phyloP scores from a whole-genome alignment of 2,888 invertebrate species.

The Leptothorax acervorum region DNA sequence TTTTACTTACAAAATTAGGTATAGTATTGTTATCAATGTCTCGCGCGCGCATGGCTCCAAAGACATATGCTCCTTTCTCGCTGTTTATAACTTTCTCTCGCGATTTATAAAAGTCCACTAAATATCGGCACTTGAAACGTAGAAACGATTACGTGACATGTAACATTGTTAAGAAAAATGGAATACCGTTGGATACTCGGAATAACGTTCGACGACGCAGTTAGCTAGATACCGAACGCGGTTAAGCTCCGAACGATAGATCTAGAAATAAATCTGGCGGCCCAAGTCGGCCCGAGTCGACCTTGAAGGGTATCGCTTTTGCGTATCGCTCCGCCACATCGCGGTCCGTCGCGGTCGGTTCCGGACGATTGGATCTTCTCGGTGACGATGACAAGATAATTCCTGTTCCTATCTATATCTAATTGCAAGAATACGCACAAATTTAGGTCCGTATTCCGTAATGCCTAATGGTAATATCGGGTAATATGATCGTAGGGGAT shows the following conservation, averaged over 20 bases:
- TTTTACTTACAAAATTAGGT: not conserved
- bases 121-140: not conserved
- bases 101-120: no score
- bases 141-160: no score
- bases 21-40: not conserved
- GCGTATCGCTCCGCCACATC: not conserved
- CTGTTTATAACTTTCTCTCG: not conserved
- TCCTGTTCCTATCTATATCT: not conserved
- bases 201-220: slow-evolving; percentile 4
- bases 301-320: slow-evolving; percentile 52
- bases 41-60: not conserved
- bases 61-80: not conserved
- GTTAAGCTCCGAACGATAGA: slow-evolving; percentile 5
- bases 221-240: not conserved
- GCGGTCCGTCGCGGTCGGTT: no score
- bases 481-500: not conserved
- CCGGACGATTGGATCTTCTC: no score
- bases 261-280: slow-evolving; percentile 72
- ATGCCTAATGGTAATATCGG: no score
- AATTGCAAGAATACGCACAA: not conserved
- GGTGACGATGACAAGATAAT: not conserved
- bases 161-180: not conserved
- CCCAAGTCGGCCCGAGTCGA: slow-evolving; percentile 45
- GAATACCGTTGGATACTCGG: not conserved
- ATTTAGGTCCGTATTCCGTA: no score